Evolutionary conservation across 2,113 vertebrate genomes (phyloP).

Genomic region (Megaptera novaeangliae): DNA sequence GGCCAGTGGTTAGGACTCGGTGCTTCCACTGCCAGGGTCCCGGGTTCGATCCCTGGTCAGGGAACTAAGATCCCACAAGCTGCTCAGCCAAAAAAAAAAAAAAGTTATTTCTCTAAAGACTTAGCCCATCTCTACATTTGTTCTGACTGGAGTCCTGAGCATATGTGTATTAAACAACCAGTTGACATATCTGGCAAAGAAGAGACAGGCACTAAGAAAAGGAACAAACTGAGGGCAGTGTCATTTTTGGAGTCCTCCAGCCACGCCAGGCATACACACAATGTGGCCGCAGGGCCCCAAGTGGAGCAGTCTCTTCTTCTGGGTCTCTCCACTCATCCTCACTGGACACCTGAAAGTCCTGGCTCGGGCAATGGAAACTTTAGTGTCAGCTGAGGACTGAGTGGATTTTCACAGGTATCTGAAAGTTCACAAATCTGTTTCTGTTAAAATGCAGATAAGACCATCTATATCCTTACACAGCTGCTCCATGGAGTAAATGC

Average conservation of each 20-base stretch:
- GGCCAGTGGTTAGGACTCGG: no score
- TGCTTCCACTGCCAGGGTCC: no score
- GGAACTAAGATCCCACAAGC: no score
- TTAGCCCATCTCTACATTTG: neutral
- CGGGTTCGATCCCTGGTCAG: no score
- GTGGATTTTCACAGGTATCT: neutral
- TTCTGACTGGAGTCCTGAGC: neutral
- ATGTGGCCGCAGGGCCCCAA: neutral
- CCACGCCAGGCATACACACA: accelerated
- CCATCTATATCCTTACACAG: neutral
- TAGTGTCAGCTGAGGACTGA: neutral
- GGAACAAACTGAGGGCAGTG: neutral
- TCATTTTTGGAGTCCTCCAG: neutral
- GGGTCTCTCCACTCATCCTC: neutral
- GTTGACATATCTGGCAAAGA: neutral
- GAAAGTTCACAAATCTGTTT: neutral
- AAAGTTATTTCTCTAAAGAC: neutral
- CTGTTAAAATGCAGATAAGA: neutral
- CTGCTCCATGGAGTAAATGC: neutral
- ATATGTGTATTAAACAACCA: neutral
- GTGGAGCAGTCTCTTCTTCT: neutral
- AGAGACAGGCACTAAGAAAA: neutral
- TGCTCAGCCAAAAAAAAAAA: neutral
- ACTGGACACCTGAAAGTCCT: neutral
- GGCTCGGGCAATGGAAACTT: neutral